These are phyloP conservation scores for Spongilla lacustris DNA, from an alignment of 37 sponge, comb jelly and placozoan species.

Conservation along the genomic window DNA sequence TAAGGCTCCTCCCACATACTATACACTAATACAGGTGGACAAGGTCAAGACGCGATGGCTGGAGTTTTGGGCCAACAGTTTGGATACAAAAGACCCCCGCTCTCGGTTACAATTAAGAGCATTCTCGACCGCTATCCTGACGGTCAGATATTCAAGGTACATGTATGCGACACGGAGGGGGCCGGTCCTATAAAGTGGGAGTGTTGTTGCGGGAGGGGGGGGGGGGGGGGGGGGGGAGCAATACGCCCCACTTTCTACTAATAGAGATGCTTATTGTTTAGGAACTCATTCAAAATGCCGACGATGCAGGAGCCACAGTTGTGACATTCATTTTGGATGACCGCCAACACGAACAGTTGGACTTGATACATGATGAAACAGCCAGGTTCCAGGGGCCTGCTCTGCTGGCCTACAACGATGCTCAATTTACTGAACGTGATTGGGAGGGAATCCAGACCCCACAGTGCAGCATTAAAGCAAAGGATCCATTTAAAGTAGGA, in stretches of 20 bases:
- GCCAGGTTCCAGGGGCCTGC: conserved; percentile 19
- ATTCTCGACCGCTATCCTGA: conserved; percentile 83
- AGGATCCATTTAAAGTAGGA: conserved; percentile 4
- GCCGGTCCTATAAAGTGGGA: too few species aligned
- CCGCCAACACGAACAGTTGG: neutral
- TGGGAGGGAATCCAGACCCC: conserved; percentile 24
- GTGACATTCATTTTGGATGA: conserved; percentile 53
- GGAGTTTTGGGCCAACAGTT: conserved; percentile 28
- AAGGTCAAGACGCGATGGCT: too few species aligned
- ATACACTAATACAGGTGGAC: too few species aligned
- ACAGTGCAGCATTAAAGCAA: neutral
- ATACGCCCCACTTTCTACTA: neutral
- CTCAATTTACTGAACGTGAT: conserved; percentile 13
- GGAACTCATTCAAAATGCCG: conserved; percentile 68
- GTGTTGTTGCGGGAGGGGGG: too few species aligned
- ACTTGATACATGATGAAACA: too few species aligned
- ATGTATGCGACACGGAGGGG: neutral
- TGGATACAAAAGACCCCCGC: conserved; percentile 62
- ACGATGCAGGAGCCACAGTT: conserved; percentile 55
- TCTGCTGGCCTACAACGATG: conserved; percentile 40
- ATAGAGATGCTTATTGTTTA: neutral
- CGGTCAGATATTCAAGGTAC: conserved; percentile 83
- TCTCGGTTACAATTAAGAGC: conserved; percentile 57
- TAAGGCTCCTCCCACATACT: too few species aligned
- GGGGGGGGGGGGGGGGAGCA: neutral